phyloP scores from a whole-genome alignment of 2,888 invertebrate species.

The Ophioninae sp. region DNA sequence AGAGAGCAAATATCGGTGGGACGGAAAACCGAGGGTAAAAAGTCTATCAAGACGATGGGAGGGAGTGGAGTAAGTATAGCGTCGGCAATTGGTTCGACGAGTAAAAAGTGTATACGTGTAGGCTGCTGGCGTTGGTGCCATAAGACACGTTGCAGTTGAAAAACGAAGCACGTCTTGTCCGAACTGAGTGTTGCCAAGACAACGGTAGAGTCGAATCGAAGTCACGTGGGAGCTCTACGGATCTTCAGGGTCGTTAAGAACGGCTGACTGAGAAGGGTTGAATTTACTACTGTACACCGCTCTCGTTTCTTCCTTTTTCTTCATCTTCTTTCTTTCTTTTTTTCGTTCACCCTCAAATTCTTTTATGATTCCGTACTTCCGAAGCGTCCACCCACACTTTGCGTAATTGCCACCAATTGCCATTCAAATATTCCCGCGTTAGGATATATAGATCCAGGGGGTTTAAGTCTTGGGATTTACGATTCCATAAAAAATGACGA shows the following conservation, averaged over 20 bases:
- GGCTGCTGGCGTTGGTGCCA: slow-evolving; percentile 7
- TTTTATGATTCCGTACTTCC: too few relatives aligned
- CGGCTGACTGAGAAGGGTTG: slow-evolving; percentile 55
- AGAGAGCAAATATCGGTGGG: slow-evolving; percentile 4
- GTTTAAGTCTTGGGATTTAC: too few relatives aligned
- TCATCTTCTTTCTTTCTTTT: slow-evolving; percentile 15
- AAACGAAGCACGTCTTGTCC: slow-evolving; percentile 61
- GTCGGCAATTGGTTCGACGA: slow-evolving; percentile 42
- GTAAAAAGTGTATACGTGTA: slow-evolving; percentile 22
- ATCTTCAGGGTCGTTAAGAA: slow-evolving; percentile 57
- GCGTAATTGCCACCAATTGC: too few relatives aligned
- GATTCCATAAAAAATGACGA: slow-evolving; percentile 16
- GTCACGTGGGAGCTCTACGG: slow-evolving; percentile 53
- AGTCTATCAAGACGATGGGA: slow-evolving; percentile 22
- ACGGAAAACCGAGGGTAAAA: slow-evolving; percentile 26
- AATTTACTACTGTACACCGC: slow-evolving; percentile 52
- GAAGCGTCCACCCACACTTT: too few relatives aligned
- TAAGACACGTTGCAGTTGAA: slow-evolving; percentile 53
- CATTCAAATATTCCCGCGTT: too few relatives aligned
- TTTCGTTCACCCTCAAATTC: neutral
- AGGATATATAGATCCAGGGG: too few relatives aligned
- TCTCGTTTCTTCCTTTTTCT: slow-evolving; percentile 14
- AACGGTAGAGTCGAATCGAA: slow-evolving; percentile 58
- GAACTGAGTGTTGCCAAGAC: slow-evolving; percentile 54
- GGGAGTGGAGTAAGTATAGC: slow-evolving; percentile 31